Conservation (phyloP, 2,113 vertebrate species). For the Saimiri boliviensis region DNA sequence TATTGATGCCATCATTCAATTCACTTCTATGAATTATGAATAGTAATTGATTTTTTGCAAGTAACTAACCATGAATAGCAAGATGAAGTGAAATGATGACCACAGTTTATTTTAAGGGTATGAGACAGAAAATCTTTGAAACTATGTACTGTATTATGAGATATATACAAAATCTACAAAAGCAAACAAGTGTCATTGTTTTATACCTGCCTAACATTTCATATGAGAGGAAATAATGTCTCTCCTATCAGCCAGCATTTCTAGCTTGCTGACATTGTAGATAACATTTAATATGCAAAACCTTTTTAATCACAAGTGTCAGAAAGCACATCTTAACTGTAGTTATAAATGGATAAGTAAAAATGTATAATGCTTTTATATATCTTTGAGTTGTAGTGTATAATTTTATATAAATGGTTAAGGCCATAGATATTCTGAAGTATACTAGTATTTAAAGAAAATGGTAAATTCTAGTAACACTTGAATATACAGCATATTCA, state of each 20-base stretch:
- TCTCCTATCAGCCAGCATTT: background rate
- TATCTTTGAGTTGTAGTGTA: background rate
- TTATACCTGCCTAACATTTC: background rate
- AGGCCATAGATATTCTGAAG: background rate
- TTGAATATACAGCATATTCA: background rate
- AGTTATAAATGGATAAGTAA: background rate
- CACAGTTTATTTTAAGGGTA: background rate
- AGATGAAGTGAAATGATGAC: background rate
- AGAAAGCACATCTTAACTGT: background rate
- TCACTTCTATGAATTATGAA: background rate
- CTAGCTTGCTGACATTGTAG: background rate
- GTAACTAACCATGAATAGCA: background rate
- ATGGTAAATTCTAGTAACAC: background rate
- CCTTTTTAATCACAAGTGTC: background rate
- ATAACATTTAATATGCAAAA: background rate
- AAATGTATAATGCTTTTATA: background rate
- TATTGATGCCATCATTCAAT: background rate
- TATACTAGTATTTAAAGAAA: background rate
- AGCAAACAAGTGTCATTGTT: background rate
- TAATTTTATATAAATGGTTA: background rate
- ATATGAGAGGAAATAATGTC: background rate
- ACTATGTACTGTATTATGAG: background rate
- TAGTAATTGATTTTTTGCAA: background rate
- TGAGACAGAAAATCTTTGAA: background rate
- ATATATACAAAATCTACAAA: background rate